Percentiles rank a stretch among this genome's conserved stretches.
phyloP scores from a whole-genome alignment of 2,888 invertebrate species.

The Acleris laterana region DNA sequence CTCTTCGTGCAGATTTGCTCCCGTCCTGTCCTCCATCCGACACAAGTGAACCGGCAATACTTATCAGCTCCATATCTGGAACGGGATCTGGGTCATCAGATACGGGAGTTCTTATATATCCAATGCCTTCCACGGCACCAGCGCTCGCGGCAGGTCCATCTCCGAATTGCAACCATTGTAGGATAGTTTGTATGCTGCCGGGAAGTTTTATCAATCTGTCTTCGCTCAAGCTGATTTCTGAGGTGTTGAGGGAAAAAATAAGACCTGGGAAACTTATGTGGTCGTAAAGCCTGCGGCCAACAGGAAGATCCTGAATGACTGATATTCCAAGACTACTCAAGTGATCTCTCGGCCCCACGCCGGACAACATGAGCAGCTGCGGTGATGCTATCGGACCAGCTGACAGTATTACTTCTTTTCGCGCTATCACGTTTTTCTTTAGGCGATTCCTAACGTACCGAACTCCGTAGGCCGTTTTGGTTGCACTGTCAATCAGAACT shows the following conservation, averaged over 20 bases:
- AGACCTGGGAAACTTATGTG: conserved; percentile 87
- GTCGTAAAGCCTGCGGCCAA: conserved; percentile 87
- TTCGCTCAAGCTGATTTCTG: conserved; percentile 56
- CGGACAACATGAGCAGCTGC: conserved; percentile 92
- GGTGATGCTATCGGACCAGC: conserved; percentile 92
- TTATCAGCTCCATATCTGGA: conserved; percentile 89
- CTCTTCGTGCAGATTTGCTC: conserved; percentile 65
- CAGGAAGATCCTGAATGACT: conserved; percentile 84
- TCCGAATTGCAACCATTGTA: conserved; percentile 60
- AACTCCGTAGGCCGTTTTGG: conserved; percentile 82
- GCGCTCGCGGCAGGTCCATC: conserved; percentile 78
- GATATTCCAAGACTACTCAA: conserved; percentile 80
- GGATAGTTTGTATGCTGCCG: conserved; percentile 44
- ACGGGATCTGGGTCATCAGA: conserved; percentile 75
- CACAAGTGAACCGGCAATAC: conserved; percentile 79
- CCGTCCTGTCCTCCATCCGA: conserved; percentile 68
- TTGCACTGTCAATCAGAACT: conserved; percentile 77
- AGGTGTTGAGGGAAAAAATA: conserved; percentile 84
- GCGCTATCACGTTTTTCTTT: conserved; percentile 76
- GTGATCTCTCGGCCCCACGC: conserved; percentile 86
- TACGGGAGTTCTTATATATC: conserved; percentile 85
- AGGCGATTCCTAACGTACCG: conserved; percentile 74
- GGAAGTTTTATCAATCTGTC: conserved; percentile 46
- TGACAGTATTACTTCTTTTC: conserved; percentile 88
- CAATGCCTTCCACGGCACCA: conserved; percentile 86